These are phyloP conservation scores for Micromesistius poutassou DNA, from an alignment of 2,797 vertebrate species.

Conservation along the genomic window DNA sequence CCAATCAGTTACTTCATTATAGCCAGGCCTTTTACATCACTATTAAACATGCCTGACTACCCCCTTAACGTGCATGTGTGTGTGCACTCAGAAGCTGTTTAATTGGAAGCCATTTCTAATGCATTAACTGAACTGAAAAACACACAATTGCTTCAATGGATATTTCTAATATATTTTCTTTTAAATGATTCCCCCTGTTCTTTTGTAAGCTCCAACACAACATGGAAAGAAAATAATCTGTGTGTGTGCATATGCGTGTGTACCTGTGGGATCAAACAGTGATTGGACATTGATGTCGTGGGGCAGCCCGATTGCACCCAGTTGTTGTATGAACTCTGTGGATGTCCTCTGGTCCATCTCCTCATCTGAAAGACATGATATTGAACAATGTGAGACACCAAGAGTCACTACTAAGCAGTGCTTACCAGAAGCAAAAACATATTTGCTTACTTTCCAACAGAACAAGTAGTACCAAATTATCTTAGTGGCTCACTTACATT, in stretches of 20 bases:
- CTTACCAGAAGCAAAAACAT: background rate
- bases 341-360: slow-evolving; percentile 64
- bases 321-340: slow-evolving; percentile 85
- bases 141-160: background rate
- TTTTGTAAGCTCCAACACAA: background rate
- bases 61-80: background rate
- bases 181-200: background rate
- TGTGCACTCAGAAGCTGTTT: background rate
- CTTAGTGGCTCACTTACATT: background rate
- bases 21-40: slow-evolving; percentile 1
- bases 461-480: background rate
- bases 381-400: background rate
- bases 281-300: slow-evolving; percentile 88
- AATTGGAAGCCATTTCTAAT: background rate
- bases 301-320: slow-evolving; percentile 90
- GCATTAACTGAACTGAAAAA: background rate
- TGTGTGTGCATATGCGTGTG: slow-evolving; percentile 6
- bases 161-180: slow-evolving; percentile 1
- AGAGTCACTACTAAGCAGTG: background rate
- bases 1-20: background rate
- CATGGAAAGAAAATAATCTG: background rate
- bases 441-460: background rate
- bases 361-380: slow-evolving; percentile 55
- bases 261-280: slow-evolving; percentile 95
- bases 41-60: background rate